A percentile compares a stretch with the other conserved stretches of the same genome.
phyloP scores from a whole-genome alignment of 92 coral and sea anemone species.

The Virgularia gustaviana region DNA sequence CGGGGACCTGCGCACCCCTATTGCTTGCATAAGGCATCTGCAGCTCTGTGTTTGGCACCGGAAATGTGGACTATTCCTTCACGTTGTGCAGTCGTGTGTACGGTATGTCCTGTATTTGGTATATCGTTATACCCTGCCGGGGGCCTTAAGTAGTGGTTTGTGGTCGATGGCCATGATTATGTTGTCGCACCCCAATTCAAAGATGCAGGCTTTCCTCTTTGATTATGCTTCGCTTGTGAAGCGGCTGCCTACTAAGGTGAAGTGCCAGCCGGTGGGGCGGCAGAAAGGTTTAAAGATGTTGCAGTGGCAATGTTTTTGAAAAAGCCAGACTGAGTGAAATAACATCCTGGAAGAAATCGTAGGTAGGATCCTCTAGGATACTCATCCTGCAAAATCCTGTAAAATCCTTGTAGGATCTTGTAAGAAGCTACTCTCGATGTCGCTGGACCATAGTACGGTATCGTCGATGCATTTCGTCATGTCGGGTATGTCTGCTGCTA shows the following conservation, averaged over 20 bases:
- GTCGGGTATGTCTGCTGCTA: not conserved
- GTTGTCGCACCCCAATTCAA: not conserved
- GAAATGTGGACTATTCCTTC: constrained; percentile 26
- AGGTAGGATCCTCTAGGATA: too few species aligned
- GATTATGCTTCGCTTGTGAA: not conserved
- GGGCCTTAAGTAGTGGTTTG: not conserved
- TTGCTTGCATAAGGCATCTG: too few species aligned
- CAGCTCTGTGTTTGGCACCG: constrained; percentile 14
- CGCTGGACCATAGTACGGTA: not conserved
- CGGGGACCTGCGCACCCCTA: too few species aligned
- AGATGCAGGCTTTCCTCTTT: not conserved
- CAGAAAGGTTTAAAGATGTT: not conserved
- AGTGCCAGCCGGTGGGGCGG: not conserved
- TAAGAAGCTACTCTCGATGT: not conserved
- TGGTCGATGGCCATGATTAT: not conserved
- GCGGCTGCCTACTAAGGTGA: not conserved
- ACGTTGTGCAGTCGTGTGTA: constrained; percentile 35
- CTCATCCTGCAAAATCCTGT: too few species aligned
- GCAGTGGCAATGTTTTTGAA: not conserved
- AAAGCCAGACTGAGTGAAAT: too few species aligned
- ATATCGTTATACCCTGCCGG: too few species aligned
- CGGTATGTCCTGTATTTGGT: constrained; percentile 31
- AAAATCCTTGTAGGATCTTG: too few species aligned
- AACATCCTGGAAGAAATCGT: too few species aligned
- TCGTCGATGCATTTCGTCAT: not conserved